These are phyloP conservation scores for Hipparchia sbordonii DNA, from an alignment of 2,888 invertebrate species.

Conservation along the genomic window DNA sequence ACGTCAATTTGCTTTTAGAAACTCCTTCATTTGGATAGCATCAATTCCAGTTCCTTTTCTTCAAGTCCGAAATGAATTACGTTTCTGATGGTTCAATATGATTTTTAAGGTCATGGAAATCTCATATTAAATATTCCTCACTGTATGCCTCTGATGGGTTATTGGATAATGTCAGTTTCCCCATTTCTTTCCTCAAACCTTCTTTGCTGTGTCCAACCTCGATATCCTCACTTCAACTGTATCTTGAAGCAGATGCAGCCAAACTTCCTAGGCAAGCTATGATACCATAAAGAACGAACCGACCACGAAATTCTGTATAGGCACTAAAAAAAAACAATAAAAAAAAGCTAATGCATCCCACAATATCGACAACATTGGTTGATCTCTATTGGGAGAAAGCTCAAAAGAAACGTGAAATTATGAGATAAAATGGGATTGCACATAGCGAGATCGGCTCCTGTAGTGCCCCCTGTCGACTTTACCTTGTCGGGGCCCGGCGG, in stretches of 20 bases:
- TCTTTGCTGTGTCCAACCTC: background rate
- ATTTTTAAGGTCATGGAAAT: background rate
- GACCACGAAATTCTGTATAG: constrained; percentile 48
- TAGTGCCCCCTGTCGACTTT: constrained; percentile 72
- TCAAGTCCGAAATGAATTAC: background rate
- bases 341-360: constrained; percentile 33
- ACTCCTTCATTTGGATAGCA: background rate
- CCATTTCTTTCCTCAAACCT: background rate
- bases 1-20: no score
- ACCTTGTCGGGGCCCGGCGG: constrained; percentile 61
- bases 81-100: no score
- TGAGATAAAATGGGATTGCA: constrained; percentile 68
- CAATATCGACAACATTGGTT: constrained; percentile 29
- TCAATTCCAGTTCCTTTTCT: background rate
- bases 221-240: background rate
- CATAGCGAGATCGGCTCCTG: constrained; percentile 72
- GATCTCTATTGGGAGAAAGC: constrained; percentile 43
- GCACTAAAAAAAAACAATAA: constrained; percentile 36
- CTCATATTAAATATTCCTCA: background rate
- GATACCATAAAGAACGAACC: constrained; percentile 60
- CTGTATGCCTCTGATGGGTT: background rate
- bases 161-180: background rate
- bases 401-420: constrained; percentile 45
- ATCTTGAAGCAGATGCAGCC: background rate
- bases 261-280: constrained; percentile 53